These are phyloP conservation scores for Chironomus striatipennis DNA, from an alignment of 1,140 invertebrate genomes.

Conservation along the genomic window DNA sequence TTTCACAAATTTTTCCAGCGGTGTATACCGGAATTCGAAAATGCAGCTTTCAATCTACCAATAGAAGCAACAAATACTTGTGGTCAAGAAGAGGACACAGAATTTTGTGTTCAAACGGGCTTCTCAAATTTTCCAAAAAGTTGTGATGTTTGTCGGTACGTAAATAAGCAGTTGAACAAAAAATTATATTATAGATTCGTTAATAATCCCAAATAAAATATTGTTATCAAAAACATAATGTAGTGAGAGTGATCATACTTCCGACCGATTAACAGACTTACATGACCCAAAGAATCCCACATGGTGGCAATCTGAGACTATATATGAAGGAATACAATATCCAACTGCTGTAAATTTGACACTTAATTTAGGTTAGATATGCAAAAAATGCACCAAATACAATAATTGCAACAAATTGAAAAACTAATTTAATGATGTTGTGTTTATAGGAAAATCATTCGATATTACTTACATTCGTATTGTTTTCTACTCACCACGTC, in stretches of 20 bases:
- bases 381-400: neutral
- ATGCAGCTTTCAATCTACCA: slow-evolving; percentile 79
- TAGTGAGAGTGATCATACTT: slow-evolving; percentile 35
- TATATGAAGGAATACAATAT: slow-evolving; percentile 85
- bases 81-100: slow-evolving; percentile 62
- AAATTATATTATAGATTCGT: too few species aligned
- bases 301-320: slow-evolving; percentile 98
- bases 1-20: slow-evolving; percentile 47
- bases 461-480: slow-evolving; percentile 95
- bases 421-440: too few species aligned
- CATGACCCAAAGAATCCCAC: slow-evolving; percentile 81
- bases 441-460: slow-evolving; percentile 82
- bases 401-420: too few species aligned
- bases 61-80: slow-evolving; percentile 96
- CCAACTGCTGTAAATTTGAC: slow-evolving; percentile 89
- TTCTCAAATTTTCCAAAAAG: slow-evolving; percentile 43
- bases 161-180: neutral
- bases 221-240: too few species aligned
- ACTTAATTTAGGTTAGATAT: slow-evolving; percentile 67
- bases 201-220: too few species aligned
- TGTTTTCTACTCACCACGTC: slow-evolving; percentile 87
- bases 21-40: slow-evolving; percentile 93
- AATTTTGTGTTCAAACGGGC: slow-evolving; percentile 87
- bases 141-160: slow-evolving; percentile 42
- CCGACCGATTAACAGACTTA: slow-evolving; percentile 77